Conservation (phyloP, 2,113 vertebrate species). For the Callithrix jacchus region DNA sequence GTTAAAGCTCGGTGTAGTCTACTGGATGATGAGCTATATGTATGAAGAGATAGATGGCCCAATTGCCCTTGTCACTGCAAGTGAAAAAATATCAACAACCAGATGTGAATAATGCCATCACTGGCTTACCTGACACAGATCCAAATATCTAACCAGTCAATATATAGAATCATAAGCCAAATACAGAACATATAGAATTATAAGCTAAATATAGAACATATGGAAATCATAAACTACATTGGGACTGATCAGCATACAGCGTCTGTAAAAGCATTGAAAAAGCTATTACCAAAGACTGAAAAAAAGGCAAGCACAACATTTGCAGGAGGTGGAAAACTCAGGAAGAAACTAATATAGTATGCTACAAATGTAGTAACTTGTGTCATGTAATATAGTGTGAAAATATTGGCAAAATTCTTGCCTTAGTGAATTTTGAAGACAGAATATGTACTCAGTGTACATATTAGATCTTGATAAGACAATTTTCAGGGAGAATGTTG, state of each 20-base stretch:
- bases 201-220: background rate
- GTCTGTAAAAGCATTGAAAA: background rate
- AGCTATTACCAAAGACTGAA: background rate
- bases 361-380: background rate
- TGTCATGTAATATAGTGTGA: background rate
- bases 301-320: background rate
- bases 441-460: background rate
- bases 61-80: background rate
- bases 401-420: background rate
- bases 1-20: background rate
- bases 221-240: background rate
- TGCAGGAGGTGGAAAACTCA: background rate
- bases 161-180: background rate
- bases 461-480: background rate
- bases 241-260: no score
- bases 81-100: background rate
- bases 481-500: background rate
- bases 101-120: background rate
- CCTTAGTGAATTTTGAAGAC: background rate
- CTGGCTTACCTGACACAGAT: background rate
- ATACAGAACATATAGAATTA: background rate
- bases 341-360: background rate
- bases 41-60: background rate
- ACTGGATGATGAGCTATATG: background rate
- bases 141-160: background rate